Evolutionary conservation across 2,113 vertebrate genomes (phyloP).

Genomic region (Dinomys branickii): DNA sequence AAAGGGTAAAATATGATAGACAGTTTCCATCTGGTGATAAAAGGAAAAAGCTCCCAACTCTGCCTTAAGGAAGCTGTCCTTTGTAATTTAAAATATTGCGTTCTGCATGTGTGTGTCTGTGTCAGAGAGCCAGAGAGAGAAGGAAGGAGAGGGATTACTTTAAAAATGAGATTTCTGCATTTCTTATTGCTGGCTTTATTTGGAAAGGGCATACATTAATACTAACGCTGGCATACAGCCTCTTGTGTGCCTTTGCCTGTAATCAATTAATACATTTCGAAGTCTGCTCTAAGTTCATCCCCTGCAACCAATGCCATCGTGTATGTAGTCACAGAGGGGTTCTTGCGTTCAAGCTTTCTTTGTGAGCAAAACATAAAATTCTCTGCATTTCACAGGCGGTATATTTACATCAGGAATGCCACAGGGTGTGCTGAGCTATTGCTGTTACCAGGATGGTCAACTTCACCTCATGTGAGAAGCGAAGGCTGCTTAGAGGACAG

Average conservation of each 20-base stretch:
- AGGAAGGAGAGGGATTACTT: not conserved
- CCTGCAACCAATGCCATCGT: not conserved
- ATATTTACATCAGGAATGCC: not conserved
- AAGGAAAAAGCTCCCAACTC: not conserved
- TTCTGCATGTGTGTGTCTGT: not conserved
- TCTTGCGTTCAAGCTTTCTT: slow-evolving; percentile 5
- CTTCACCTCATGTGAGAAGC: slow-evolving; percentile 1
- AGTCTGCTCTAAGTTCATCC: not conserved
- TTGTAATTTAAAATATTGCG: not conserved
- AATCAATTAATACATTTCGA: not conserved
- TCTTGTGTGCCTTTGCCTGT: not conserved
- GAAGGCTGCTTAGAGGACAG: slow-evolving; percentile 44
- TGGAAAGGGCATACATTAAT: not conserved
- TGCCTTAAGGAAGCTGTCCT: not conserved
- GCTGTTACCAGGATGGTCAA: no score
- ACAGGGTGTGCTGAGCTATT: not conserved
- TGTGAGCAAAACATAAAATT: not conserved
- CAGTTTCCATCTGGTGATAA: not conserved
- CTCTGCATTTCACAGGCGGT: not conserved
- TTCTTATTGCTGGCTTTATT: not conserved
- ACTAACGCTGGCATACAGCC: not conserved
- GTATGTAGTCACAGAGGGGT: not conserved
- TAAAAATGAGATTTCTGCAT: not conserved
- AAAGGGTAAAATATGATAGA: not conserved
- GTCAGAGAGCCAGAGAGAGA: not conserved